Evolutionary conservation across 1,140 invertebrate species (phyloP).

Genomic region (Drosophila bocqueti): DNA sequence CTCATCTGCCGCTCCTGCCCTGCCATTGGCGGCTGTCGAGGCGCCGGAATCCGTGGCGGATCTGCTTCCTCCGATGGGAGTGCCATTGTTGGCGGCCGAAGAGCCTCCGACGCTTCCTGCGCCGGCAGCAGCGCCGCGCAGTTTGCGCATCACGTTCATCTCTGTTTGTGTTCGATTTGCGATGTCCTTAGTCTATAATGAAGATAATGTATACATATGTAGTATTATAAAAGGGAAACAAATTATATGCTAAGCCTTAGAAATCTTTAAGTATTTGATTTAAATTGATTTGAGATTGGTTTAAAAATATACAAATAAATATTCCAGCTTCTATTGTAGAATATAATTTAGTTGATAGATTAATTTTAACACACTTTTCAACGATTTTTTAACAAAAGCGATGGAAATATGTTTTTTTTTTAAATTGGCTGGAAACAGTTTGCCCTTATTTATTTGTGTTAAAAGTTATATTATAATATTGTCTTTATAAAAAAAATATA

Average conservation of each 20-base stretch:
- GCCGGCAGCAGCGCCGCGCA: constrained; percentile 87
- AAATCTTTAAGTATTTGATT: background rate
- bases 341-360: too few relatives aligned
- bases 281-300: background rate
- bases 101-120: constrained; percentile 55
- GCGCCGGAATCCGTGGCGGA: constrained; percentile 48
- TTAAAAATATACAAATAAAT: too few relatives aligned
- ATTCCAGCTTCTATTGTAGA: too few relatives aligned
- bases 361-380: too few relatives aligned
- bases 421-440: too few relatives aligned
- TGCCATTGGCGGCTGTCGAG: constrained; percentile 47
- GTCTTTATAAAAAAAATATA: too few relatives aligned
- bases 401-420: too few relatives aligned
- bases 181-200: constrained; percentile 50
- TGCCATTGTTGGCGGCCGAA: constrained; percentile 17
- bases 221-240: background rate
- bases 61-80: constrained; percentile 58
- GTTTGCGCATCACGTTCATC: constrained; percentile 95
- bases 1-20: constrained; percentile 75
- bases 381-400: too few relatives aligned
- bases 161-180: constrained; percentile 7
- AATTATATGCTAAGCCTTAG: too few relatives aligned
- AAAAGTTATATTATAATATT: too few relatives aligned
- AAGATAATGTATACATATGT: background rate
- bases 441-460: too few relatives aligned